Percentiles rank a stretch among this genome's conserved stretches.
phyloP scores from a whole-genome alignment of 2,888 invertebrate species.

The Lamellibrachia columna region DNA sequence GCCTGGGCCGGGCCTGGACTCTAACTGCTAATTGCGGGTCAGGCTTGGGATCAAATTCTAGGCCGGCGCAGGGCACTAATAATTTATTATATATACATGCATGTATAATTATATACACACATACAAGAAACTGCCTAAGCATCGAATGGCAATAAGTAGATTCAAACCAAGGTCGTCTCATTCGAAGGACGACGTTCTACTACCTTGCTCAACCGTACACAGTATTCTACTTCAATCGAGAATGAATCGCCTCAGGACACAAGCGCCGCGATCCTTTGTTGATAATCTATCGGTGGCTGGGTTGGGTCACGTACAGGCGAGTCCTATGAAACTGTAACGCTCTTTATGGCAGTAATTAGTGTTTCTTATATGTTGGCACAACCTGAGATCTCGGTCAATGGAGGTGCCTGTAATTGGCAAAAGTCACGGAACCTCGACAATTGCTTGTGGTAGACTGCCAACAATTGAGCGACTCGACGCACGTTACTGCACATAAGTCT shows the following conservation, averaged over 20 bases:
- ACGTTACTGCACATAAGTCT: neutral
- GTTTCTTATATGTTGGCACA: neutral
- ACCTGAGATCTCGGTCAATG: neutral
- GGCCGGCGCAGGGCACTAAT: too few relatives aligned
- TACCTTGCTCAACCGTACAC: neutral
- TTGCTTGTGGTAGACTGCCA: neutral
- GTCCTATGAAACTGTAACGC: neutral
- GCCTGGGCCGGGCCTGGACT: too few relatives aligned
- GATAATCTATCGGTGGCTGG: neutral
- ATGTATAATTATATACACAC: too few relatives aligned
- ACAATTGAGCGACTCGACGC: neutral
- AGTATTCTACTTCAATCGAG: neutral
- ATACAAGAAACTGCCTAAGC: neutral
- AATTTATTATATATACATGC: too few relatives aligned
- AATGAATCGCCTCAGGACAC: slow-evolving; percentile 2
- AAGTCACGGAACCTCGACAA: neutral
- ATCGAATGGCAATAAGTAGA: neutral
- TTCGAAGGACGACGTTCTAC: neutral
- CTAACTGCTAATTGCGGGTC: too few relatives aligned
- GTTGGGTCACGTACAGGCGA: neutral
- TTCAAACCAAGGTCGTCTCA: neutral
- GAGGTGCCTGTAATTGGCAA: neutral
- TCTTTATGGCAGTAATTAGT: neutral
- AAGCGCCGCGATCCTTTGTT: neutral
- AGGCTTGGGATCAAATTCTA: too few relatives aligned